These are phyloP conservation scores for Procambarus virginalis DNA, from an alignment of 1,140 invertebrate species.

Conservation along the genomic window DNA sequence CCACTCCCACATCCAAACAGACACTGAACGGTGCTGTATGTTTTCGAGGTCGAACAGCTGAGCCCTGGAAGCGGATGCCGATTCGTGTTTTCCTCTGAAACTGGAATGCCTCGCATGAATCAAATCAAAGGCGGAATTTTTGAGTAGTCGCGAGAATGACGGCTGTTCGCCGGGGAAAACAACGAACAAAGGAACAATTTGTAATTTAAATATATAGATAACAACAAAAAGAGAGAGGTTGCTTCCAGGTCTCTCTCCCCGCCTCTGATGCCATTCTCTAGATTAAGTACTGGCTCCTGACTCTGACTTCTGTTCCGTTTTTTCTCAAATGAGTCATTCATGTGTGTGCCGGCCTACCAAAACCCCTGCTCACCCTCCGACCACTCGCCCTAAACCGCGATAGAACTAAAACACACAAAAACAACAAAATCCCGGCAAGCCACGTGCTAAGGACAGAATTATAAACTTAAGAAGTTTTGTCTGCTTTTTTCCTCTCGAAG, in stretches of 20 bases:
- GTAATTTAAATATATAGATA: neutral
- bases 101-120: neutral
- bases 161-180: neutral
- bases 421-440: conserved; percentile 10
- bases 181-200: neutral
- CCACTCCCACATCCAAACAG: conserved; percentile 26
- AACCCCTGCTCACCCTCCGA: neutral
- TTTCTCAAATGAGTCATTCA: neutral
- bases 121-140: neutral
- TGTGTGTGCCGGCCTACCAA: neutral
- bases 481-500: neutral
- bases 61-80: conserved; percentile 28
- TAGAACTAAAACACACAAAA: neutral
- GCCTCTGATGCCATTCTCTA: conserved; percentile 3
- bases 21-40: conserved; percentile 47
- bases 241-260: neutral
- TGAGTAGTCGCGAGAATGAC: neutral
- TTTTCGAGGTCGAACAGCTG: conserved; percentile 57
- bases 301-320: neutral
- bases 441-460: conserved; percentile 26
- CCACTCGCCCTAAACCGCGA: neutral
- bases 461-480: neutral
- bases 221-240: neutral
- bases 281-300: neutral
- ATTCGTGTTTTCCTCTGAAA: conserved; percentile 9